Percentiles rank a stretch among this genome's conserved stretches.
Conservation (phyloP, 1,140 invertebrate genomes). For the Eriocheir sinensis region DNA sequence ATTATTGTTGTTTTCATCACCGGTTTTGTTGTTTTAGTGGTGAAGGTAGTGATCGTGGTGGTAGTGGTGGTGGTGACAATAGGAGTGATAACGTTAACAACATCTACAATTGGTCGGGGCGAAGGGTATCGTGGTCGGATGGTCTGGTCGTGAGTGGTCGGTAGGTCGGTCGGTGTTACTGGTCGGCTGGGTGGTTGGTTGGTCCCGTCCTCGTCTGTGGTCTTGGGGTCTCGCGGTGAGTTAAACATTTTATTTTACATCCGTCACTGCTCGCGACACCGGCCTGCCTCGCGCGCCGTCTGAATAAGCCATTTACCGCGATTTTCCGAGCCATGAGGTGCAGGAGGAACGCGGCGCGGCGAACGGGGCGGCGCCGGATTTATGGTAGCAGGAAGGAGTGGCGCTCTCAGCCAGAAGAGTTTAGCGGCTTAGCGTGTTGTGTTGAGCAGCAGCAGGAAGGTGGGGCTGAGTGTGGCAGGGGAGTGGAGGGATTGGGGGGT, state of each 20-base stretch:
- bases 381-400: slow-evolving; percentile 18
- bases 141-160: no score
- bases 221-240: slow-evolving; percentile 19
- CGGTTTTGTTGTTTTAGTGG: neutral
- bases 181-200: neutral
- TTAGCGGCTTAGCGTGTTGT: slow-evolving; percentile 49
- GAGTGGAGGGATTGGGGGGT: no score
- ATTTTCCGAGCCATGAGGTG: slow-evolving; percentile 62
- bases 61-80: neutral
- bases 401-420: slow-evolving; percentile 38
- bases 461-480: no score
- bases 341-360: slow-evolving; percentile 43
- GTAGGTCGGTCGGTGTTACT: no score
- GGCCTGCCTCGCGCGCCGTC: slow-evolving; percentile 20
- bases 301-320: slow-evolving; percentile 54
- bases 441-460: no score
- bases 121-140: no score
- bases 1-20: no score
- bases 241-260: slow-evolving; percentile 60
- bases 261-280: slow-evolving; percentile 61
- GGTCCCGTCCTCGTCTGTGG: no score
- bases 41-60: neutral
- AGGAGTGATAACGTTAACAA: neutral
- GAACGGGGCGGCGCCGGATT: slow-evolving; percentile 45
- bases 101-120: no score